Conservation (phyloP, 2,113 vertebrate genomes). For the Poecilia latipinna region DNA sequence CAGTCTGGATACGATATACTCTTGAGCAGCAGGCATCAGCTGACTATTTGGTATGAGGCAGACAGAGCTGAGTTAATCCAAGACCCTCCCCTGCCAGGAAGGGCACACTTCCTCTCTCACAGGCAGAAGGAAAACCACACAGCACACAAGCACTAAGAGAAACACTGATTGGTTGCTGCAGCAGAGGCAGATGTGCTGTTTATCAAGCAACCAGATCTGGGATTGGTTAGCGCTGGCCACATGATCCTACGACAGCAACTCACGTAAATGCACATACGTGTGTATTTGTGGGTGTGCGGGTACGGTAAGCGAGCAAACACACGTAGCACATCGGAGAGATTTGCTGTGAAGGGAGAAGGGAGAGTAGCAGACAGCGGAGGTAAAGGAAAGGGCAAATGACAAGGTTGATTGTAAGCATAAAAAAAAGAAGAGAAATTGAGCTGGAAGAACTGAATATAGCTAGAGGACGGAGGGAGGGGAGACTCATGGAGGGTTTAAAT, state of each 20-base stretch:
- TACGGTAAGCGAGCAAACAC: slow-evolving; percentile 40
- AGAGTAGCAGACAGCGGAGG: slow-evolving; percentile 29
- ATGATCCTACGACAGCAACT: slow-evolving; percentile 60
- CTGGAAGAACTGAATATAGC: slow-evolving; percentile 2
- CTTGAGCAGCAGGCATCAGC: slow-evolving; percentile 56
- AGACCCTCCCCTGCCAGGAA: slow-evolving; percentile 79
- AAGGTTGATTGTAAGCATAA: slow-evolving; percentile 34
- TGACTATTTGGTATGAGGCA: slow-evolving; percentile 52
- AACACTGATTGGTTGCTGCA: slow-evolving; percentile 68
- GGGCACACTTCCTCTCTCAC: slow-evolving; percentile 76
- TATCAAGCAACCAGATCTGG: slow-evolving; percentile 48
- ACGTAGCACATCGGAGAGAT: slow-evolving; percentile 61
- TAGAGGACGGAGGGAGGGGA: slow-evolving; percentile 1
- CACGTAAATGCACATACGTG: slow-evolving; percentile 6
- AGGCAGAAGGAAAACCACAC: slow-evolving; percentile 63
- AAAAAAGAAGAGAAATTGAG: slow-evolving; percentile 31
- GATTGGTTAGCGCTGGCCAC: slow-evolving; percentile 72
- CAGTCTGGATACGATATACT: slow-evolving; percentile 32
- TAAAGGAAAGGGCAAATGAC: slow-evolving; percentile 24
- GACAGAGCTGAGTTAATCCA: slow-evolving; percentile 69
- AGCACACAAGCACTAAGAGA: slow-evolving; percentile 51
- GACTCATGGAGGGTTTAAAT: slow-evolving; percentile 6
- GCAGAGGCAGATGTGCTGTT: slow-evolving; percentile 64
- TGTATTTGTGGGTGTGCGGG: slow-evolving; percentile 22
- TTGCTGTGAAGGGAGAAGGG: slow-evolving; percentile 37